Base-by-base conservation (phyloP, 2,797 vertebrate genomes). In the Mus spretus region DNA sequence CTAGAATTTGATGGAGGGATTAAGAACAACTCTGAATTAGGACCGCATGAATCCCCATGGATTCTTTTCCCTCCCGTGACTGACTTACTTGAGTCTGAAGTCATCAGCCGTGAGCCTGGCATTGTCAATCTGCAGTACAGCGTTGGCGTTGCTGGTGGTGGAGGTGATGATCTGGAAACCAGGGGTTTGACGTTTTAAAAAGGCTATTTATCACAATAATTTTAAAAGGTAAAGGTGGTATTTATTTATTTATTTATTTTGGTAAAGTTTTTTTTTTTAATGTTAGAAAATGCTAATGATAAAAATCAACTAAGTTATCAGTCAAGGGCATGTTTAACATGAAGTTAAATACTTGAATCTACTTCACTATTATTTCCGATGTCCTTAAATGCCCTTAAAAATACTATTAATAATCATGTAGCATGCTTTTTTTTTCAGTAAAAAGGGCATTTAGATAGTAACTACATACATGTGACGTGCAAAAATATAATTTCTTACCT, bases 401-500 rank as follows among this genome's bases (percentile, higher is more conserved):
- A 63, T n/a, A 74, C 37, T 22, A 81, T 20, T 78, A n/a, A 22
- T 47, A 37, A 65, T 31, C 44, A 53, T 44, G 34, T 53, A 20
- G 31, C 7, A 19, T 47, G 14, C 6, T 87, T 11, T 65, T 9
- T 55, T 72, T 22, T 65, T 6, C 5, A 74, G 44, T 5, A 22
- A 40, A 93, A 93, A 93, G 86, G 74, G 79, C 84, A 50, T 82
- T 84, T 63, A 57, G 40, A 94, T 77, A 72, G 31, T 50, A 53
- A 61, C n/a, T 44, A 34, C 19, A 15, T 37, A 40, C 31, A 74
- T 26, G 74, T 12, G 13, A 80, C 20, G 3, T 3, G 24, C 3
- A 1, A 90, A 82, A 19, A 59, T 75, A 15, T 6, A 26, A 80
- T 93, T 77, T 93, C 98, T 88, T 98, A 99, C 99, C 99, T 99